phyloP scores from a whole-genome alignment of 2,113 vertebrate species.

The Indicator maculatus region DNA sequence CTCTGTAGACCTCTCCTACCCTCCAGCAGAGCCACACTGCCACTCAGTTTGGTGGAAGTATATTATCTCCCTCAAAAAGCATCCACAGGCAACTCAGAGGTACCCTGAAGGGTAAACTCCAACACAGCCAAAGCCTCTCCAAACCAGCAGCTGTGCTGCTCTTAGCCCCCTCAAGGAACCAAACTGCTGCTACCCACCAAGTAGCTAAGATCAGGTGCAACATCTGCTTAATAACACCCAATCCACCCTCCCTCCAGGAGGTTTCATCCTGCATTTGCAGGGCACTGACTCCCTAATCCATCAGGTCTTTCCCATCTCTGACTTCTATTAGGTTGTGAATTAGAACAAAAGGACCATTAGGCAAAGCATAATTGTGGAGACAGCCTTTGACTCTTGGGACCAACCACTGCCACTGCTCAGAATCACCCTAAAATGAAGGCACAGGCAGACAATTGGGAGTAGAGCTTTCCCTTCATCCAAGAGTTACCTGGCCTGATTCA shows the following conservation, averaged over 20 bases:
- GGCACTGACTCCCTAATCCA: slow-evolving; percentile 67
- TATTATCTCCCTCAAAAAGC: not conserved
- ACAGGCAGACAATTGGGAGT: not conserved
- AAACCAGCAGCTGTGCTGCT: not conserved
- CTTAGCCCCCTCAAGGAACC: slow-evolving; percentile 4
- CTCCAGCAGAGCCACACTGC: too few relatives aligned
- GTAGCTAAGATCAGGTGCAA: slow-evolving; percentile 62
- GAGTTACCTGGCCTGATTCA: not conserved
- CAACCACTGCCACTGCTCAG: slow-evolving; percentile 31
- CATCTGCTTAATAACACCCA: slow-evolving; percentile 50
- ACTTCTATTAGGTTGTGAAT: slow-evolving; percentile 73
- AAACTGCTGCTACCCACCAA: slow-evolving; percentile 11
- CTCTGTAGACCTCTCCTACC: too few relatives aligned
- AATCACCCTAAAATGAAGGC: slow-evolving; percentile 41
- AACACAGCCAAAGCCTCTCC: not conserved
- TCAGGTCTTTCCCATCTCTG: slow-evolving; percentile 70
- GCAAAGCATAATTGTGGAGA: slow-evolving; percentile 71
- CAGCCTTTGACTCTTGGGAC: slow-evolving; percentile 63
- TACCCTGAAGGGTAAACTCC: not conserved
- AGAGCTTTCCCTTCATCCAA: slow-evolving; percentile 15
- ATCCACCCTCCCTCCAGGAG: slow-evolving; percentile 39
- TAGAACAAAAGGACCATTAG: slow-evolving; percentile 73
- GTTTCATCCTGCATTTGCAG: slow-evolving; percentile 63
- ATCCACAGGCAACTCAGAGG: not conserved
- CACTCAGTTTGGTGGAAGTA: not conserved